Percentiles rank a stretch among this genome's conserved stretches.
Conservation (phyloP, 2,888 invertebrate species). For the Callyntrura sp. region DNA sequence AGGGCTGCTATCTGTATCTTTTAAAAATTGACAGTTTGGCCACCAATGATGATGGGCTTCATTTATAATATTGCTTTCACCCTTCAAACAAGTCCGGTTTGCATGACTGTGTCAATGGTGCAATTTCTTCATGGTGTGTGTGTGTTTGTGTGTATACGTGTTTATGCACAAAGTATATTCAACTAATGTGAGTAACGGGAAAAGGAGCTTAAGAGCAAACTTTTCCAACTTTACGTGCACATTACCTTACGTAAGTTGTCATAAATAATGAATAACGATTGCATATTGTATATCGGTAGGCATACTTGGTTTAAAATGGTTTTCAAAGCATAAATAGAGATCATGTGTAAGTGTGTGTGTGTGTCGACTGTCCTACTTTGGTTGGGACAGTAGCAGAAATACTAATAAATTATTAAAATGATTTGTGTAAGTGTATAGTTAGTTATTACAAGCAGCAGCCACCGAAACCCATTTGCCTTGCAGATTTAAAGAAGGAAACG, state of each 20-base stretch:
- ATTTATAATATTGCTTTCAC: neutral
- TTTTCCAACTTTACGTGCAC: neutral
- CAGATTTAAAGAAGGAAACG: conserved; percentile 36
- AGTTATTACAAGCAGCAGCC: conserved; percentile 32
- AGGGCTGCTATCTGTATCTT: too few species aligned
- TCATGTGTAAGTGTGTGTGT: neutral
- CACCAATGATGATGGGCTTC: neutral
- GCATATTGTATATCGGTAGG: neutral
- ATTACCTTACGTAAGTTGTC: neutral
- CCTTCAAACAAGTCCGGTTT: too few species aligned
- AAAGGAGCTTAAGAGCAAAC: neutral
- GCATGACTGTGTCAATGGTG: too few species aligned
- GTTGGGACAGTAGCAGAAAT: neutral
- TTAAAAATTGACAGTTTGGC: too few species aligned
- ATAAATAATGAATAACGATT: neutral
- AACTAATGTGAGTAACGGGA: neutral
- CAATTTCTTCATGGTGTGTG: too few species aligned
- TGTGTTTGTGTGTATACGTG: neutral
- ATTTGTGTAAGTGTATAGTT: conserved; percentile 12
- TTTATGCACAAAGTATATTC: neutral
- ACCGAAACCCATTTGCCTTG: conserved; percentile 70
- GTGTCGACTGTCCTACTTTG: conserved; percentile 30
- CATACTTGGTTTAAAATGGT: neutral
- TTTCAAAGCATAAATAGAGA: neutral
- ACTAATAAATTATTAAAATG: conserved; percentile 53